Evolutionary conservation across 2,113 vertebrate genomes (phyloP).

Genomic region (Alligator sinensis): DNA sequence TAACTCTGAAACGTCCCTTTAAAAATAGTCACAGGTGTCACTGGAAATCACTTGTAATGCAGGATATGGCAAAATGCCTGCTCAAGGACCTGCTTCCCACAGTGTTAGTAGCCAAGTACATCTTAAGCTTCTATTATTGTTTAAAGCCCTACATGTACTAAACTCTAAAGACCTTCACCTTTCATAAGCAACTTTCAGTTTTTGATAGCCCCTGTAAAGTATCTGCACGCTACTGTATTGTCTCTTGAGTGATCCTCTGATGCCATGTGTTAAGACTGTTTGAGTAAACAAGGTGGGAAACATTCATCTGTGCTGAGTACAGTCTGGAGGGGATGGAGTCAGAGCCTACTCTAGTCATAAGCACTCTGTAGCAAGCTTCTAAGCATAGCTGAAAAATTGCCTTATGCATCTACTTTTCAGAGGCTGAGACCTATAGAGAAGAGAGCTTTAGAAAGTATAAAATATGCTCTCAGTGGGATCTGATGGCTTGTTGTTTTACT

Average conservation of each 20-base stretch:
- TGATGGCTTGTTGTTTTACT: not conserved
- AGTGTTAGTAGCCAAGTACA: not conserved
- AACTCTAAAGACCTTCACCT: not conserved
- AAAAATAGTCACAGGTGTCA: not conserved
- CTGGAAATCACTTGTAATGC: not conserved
- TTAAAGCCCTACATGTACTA: not conserved
- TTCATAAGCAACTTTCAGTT: not conserved
- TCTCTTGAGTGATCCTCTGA: not conserved
- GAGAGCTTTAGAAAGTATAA: not conserved
- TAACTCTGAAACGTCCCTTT: not conserved
- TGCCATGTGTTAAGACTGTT: not conserved
- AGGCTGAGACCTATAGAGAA: not conserved
- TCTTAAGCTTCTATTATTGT: not conserved
- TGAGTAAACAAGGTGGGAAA: not conserved
- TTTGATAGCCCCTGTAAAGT: not conserved
- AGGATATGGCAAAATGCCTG: not conserved
- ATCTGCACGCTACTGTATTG: not conserved
- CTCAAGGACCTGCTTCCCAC: not conserved
- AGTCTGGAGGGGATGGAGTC: not conserved
- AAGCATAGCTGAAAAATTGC: not conserved
- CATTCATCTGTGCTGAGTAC: not conserved
- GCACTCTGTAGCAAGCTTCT: not conserved
- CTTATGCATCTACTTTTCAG: not conserved
- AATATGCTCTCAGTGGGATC: not conserved
- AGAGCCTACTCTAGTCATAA: not conserved